Evolutionary conservation across 2,113 vertebrate species (phyloP).

Genomic region (Andinoacara biseriatus): DNA sequence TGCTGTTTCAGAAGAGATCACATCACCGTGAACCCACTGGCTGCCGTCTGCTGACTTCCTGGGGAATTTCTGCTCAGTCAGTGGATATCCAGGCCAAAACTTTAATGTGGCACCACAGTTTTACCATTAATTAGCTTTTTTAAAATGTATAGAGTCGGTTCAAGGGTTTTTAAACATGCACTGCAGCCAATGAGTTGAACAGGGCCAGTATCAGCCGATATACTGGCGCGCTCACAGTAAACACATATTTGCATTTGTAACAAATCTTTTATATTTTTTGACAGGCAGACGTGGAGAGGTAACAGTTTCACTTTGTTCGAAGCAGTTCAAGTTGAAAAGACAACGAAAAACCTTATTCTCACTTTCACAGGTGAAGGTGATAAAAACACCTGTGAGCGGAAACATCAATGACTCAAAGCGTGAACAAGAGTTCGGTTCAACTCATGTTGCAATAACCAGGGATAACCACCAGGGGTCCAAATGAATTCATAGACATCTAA

Average conservation of each 20-base stretch:
- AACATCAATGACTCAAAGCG: background rate
- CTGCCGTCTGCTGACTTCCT: background rate
- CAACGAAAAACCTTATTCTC: too few species aligned
- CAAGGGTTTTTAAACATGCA: too few species aligned
- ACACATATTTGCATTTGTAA: accelerated
- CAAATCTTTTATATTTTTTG: too few species aligned
- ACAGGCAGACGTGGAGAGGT: too few species aligned
- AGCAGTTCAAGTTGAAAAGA: background rate
- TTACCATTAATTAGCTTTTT: too few species aligned
- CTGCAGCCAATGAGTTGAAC: background rate
- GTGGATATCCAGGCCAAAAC: background rate
- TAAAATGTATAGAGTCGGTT: too few species aligned
- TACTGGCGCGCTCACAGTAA: background rate
- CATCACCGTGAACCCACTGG: too few species aligned
- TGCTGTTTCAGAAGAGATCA: too few species aligned
- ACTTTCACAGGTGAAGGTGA: background rate
- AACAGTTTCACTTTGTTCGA: background rate
- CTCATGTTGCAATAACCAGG: background rate
- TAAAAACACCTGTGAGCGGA: background rate
- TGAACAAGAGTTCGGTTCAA: too few species aligned
- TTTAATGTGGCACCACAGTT: too few species aligned
- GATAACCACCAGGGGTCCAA: background rate
- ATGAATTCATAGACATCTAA: background rate
- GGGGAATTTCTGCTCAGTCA: background rate
- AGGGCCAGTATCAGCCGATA: background rate